phyloP scores from a whole-genome alignment of 2,113 vertebrate genomes.

The Nibea coibor region DNA sequence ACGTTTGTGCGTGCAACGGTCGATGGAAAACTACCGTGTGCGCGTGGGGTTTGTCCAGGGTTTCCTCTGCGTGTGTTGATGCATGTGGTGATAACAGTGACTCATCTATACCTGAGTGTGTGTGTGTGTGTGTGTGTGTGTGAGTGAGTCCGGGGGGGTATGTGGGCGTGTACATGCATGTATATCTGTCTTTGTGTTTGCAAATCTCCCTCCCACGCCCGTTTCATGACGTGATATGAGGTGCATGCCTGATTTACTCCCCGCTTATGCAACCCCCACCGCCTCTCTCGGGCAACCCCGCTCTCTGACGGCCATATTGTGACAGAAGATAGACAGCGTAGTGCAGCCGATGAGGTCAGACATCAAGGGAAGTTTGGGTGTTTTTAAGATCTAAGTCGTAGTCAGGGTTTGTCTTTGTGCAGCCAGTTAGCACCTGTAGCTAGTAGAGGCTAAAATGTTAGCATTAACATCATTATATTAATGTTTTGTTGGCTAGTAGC shows the following conservation, averaged over 20 bases:
- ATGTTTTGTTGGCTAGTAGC: neutral
- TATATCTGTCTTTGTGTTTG: conserved; percentile 20
- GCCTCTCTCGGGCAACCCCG: neutral
- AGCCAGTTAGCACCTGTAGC: neutral
- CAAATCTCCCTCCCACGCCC: neutral
- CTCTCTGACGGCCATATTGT: neutral
- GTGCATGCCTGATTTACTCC: neutral
- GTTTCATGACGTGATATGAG: neutral
- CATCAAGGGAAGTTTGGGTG: neutral
- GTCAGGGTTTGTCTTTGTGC: neutral
- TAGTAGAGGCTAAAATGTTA: neutral
- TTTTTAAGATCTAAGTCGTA: neutral
- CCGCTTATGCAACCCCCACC: neutral
- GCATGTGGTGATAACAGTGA: conserved; percentile 24
- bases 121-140: conserved; percentile 30
- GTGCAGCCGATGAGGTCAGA: neutral
- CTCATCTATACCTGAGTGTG: conserved; percentile 35
- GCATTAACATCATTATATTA: neutral
- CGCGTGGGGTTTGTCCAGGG: neutral
- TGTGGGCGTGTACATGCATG: conserved; percentile 59
- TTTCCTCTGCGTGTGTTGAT: conserved; percentile 1
- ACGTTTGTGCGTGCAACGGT: conserved; percentile 29
- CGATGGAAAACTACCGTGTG: conserved; percentile 49
- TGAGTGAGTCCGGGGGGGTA: neutral
- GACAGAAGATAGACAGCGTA: conserved; percentile 7